Conservation (phyloP, 92 coral and sea anemone genomes). For the Phenganax stokvisi region DNA sequence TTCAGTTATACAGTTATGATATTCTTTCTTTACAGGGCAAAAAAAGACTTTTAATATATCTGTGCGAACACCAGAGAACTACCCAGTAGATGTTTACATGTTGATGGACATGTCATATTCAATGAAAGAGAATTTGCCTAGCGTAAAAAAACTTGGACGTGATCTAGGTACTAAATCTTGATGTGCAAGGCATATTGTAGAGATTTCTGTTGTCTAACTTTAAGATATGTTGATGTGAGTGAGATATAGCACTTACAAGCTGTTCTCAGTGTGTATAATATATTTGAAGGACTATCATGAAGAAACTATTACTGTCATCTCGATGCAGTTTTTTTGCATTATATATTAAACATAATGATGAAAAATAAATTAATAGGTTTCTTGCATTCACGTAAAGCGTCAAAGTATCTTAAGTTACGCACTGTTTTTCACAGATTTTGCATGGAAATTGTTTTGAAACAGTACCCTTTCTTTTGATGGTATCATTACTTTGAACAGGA, state of each 20-base stretch:
- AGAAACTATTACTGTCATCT: too few relatives aligned
- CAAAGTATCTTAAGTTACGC: too few relatives aligned
- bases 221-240: too few relatives aligned
- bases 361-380: too few relatives aligned
- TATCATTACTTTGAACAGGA: neutral
- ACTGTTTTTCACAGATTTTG: too few relatives aligned
- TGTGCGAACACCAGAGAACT: slow-evolving; percentile 85
- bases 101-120: slow-evolving; percentile 92
- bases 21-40: slow-evolving; percentile 53
- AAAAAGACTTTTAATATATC: slow-evolving; percentile 63
- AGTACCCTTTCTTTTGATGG: neutral
- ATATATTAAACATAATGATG: too few relatives aligned
- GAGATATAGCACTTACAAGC: too few relatives aligned
- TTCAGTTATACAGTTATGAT: neutral
- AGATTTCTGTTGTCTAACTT: neutral
- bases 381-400: too few relatives aligned
- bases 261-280: too few relatives aligned
- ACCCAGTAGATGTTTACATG: slow-evolving; percentile 85
- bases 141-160: slow-evolving; percentile 64
- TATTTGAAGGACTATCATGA: too few relatives aligned
- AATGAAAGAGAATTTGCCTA: slow-evolving; percentile 68
- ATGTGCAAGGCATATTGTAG: neutral
- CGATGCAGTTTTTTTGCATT: too few relatives aligned
- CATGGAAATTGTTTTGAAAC: too few relatives aligned
- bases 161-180: slow-evolving; percentile 54